Base-by-base conservation (phyloP, 1,140 invertebrate genomes). In the Hylaeus volcanicus region DNA sequence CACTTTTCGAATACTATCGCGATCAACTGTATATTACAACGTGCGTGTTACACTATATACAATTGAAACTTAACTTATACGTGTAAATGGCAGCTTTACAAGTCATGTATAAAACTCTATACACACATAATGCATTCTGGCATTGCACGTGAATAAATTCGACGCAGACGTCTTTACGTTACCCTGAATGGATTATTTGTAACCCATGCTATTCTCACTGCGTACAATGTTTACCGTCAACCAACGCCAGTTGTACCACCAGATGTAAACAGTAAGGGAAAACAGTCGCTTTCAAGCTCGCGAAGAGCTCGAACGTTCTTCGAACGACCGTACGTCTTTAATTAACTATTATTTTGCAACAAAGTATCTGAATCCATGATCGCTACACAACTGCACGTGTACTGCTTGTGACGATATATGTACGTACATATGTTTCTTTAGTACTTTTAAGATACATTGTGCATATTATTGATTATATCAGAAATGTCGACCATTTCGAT, bases 1-100 rank as follows among this genome's bases (percentile, higher is more conserved):
- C 8, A 12, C 43, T 51, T 51, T 68, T 68, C 9, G n/a, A 68
- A 51, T 68, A 51, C 45, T 51, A 51, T 51, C 9, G 8, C 9
- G 45, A 51, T 8, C n/a, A 74, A 79, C 55, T 82, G 41, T 72
- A 45, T 43, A 11, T 70, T 41, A 45, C 11, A 48, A 51, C 65
- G 63, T 68, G 45, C 56, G n/a, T 51, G 6, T n/a, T 74, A 51
- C 11, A 41, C 53, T 87, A 85, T 86, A 41, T 84, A 88, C 80
- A 88, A 81, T 71, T 81, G 43, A 5, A 80, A 81, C 48, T 68
- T 68, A 80, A 71, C 58, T 64, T 76, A 79, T 5, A 74, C 41
- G 14, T 63, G 39, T 78, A 85, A 83, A 83, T 88, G 84, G 86
- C 84, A 88, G 86, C 86, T 76, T 88, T 84, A 87, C 73, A 81